Evolutionary conservation across 2,797 vertebrate species (phyloP).

Genomic region (Myotis myotis): DNA sequence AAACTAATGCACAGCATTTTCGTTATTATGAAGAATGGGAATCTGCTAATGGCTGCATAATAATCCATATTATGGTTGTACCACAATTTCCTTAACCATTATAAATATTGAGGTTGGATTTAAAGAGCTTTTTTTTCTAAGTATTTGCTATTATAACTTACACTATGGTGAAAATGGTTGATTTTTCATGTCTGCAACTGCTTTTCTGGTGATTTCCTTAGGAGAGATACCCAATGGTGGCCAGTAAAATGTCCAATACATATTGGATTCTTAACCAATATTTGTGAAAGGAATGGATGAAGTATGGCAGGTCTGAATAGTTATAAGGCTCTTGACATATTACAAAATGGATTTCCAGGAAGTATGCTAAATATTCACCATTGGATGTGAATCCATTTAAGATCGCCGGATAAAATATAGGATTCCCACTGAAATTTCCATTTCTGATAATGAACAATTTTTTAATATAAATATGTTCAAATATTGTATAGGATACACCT

Average conservation of each 20-base stretch:
- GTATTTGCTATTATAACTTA: conserved; percentile 1
- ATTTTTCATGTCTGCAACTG: background rate
- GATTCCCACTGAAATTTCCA: background rate
- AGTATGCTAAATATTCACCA: background rate
- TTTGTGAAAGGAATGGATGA: background rate
- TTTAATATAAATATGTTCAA: background rate
- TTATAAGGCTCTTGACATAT: background rate
- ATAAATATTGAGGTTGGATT: background rate
- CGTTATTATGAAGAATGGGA: background rate
- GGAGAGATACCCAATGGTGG: background rate
- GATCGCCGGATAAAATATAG: background rate
- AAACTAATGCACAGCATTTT: background rate
- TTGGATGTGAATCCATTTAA: background rate
- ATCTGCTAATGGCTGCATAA: background rate
- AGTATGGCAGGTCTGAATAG: background rate
- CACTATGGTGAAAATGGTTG: background rate
- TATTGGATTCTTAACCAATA: background rate
- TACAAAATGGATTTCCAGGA: background rate
- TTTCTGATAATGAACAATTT: background rate
- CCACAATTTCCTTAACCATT: background rate
- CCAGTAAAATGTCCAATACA: background rate
- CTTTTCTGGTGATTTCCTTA: background rate
- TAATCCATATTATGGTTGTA: background rate
- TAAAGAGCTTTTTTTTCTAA: background rate
- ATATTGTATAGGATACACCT: background rate